A percentile compares a stretch with the other conserved stretches of the same genome.
Evolutionary conservation across 2,113 vertebrate species (phyloP).

Genomic region (Anhinga rufa): DNA sequence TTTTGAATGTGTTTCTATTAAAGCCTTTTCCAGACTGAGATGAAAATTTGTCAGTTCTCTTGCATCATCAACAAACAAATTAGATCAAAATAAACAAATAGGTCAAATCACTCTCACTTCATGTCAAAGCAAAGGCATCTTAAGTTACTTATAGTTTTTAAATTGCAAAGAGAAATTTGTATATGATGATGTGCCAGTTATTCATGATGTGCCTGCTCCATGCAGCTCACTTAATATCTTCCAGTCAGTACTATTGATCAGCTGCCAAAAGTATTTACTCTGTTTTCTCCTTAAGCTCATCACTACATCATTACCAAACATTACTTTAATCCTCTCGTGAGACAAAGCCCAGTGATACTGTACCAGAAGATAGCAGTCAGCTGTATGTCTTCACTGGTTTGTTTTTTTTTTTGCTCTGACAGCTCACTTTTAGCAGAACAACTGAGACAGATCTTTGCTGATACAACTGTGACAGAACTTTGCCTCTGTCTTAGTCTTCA

Average conservation of each 20-base stretch:
- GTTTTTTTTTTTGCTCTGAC: background rate
- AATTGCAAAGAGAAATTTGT: background rate
- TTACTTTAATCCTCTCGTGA: background rate
- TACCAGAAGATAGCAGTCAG: background rate
- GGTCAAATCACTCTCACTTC: background rate
- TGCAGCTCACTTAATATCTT: background rate
- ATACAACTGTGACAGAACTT: background rate
- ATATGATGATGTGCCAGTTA: background rate
- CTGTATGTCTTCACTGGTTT: background rate
- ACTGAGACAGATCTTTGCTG: background rate
- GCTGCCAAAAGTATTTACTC: background rate
- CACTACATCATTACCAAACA: background rate
- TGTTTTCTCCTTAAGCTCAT: background rate
- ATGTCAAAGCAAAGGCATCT: background rate
- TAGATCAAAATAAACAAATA: background rate
- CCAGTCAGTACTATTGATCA: conserved; percentile 1
- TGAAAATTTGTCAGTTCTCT: background rate
- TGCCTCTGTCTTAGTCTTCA: background rate
- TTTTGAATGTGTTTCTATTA: background rate
- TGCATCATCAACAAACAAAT: background rate
- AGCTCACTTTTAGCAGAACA: background rate
- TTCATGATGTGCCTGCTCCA: background rate
- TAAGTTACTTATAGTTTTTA: background rate
- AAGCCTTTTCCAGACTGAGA: background rate
- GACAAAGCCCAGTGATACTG: background rate